Percentiles rank a stretch among this genome's conserved stretches.
These are phyloP conservation scores for Nettapus auritus DNA, from an alignment of 2,113 vertebrate genomes.

Conservation along the genomic window DNA sequence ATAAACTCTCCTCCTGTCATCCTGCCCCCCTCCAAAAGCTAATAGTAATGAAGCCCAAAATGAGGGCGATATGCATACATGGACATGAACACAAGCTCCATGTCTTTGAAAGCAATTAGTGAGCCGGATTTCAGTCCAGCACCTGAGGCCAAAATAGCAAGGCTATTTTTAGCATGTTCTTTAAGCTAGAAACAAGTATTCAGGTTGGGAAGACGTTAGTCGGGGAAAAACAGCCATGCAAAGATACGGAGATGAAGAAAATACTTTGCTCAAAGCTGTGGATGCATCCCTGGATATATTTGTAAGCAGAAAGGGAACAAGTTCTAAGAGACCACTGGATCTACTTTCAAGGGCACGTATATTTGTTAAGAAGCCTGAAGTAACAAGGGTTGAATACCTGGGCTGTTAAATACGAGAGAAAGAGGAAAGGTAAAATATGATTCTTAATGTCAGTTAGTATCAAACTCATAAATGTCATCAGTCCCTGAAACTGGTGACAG, in stretches of 20 bases:
- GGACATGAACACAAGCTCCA: not conserved
- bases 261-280: not conserved
- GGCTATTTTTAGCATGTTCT: not conserved
- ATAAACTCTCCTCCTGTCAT: not conserved
- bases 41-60: not conserved
- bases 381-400: not conserved
- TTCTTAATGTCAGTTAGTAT: not conserved
- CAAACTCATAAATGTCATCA: not conserved
- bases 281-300: not conserved
- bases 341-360: not conserved
- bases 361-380: not conserved
- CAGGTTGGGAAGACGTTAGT: not conserved
- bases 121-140: not conserved
- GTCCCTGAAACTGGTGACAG: not conserved
- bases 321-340: not conserved
- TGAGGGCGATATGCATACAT: rapidly evolving
- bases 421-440: not conserved
- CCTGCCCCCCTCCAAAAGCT: not conserved
- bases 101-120: not conserved
- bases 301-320: not conserved
- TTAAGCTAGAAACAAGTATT: not conserved
- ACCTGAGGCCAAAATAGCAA: not conserved
- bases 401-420: not conserved
- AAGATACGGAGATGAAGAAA: not conserved
- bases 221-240: not conserved